A percentile compares a stretch with the other conserved stretches of the same genome.
Conservation (phyloP, 1,140 invertebrate species). For the Micrasema minimum region DNA sequence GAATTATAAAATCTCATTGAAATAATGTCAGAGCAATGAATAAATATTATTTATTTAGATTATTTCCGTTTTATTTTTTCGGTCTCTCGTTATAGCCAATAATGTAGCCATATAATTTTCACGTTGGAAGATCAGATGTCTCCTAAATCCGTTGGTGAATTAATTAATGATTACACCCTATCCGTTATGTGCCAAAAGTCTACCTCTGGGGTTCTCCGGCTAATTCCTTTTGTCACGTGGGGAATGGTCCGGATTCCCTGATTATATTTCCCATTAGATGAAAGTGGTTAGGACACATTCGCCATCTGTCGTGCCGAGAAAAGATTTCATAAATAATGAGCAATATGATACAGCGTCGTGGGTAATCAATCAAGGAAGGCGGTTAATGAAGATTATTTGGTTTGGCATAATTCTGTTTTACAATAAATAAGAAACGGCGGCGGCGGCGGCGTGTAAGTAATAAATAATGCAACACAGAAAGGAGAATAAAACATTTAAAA, state of each 20-base stretch:
- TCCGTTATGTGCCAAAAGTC: slow-evolving; percentile 26
- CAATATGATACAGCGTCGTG: slow-evolving; percentile 6
- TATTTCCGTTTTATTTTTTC: too few species aligned
- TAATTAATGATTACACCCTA: slow-evolving; percentile 30
- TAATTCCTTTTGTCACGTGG: slow-evolving; percentile 35
- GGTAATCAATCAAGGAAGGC: background rate
- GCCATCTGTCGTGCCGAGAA: slow-evolving; percentile 27
- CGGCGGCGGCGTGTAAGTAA: too few species aligned
- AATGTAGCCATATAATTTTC: too few species aligned
- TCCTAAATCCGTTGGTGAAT: slow-evolving; percentile 20
- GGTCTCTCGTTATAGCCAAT: too few species aligned
- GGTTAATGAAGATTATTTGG: background rate
- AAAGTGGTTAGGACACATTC: slow-evolving; percentile 10
- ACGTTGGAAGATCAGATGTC: slow-evolving; percentile 22
- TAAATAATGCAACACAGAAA: too few species aligned
- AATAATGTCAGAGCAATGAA: too few species aligned
- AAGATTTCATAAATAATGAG: slow-evolving; percentile 36
- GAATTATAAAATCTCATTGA: too few species aligned
- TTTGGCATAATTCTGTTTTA: slow-evolving; percentile 8
- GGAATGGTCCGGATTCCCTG: slow-evolving; percentile 20
- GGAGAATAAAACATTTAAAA: too few species aligned
- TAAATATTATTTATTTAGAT: too few species aligned
- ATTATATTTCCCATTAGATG: slow-evolving; percentile 36
- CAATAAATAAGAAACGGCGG: too few species aligned
- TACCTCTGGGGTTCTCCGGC: slow-evolving; percentile 17